phyloP scores from a whole-genome alignment of 2,797 vertebrate species.

The Myotis daubentonii region DNA sequence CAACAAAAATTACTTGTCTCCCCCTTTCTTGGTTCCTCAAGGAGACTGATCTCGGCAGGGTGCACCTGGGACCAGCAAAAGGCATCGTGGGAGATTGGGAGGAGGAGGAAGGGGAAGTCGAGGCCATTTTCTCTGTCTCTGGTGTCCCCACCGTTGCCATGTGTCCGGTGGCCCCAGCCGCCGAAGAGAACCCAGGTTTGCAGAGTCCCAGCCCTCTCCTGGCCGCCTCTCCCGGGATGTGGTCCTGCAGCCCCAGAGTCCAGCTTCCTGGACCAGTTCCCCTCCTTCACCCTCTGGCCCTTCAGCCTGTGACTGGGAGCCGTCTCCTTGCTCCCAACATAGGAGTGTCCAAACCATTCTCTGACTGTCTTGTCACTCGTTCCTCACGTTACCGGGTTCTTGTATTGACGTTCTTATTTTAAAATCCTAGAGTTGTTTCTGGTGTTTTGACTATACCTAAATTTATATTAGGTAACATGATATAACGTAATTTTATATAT shows the following conservation, averaged over 20 bases:
- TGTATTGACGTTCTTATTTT: neutral
- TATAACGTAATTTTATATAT: too few species aligned
- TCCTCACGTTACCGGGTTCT: neutral
- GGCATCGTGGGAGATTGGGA: neutral
- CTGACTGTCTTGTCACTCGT: neutral
- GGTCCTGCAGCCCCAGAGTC: fast-evolving
- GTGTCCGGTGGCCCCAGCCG: neutral
- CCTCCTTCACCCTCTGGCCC: neutral
- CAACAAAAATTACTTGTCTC: neutral
- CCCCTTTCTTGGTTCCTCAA: neutral
- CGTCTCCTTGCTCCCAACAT: neutral
- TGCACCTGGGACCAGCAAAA: neutral
- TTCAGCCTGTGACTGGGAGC: neutral
- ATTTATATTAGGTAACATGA: neutral
- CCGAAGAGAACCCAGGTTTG: neutral
- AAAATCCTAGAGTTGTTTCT: neutral
- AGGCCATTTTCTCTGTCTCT: neutral
- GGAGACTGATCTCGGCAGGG: neutral
- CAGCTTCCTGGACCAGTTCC: neutral
- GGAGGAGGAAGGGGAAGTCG: neutral
- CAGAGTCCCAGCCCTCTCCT: neutral
- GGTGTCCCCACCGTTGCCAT: neutral
- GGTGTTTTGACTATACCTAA: neutral
- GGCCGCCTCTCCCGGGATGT: neutral
- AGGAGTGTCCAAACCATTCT: neutral